phyloP scores from a whole-genome alignment of 2,888 invertebrate genomes.

The Doris montereyensis region DNA sequence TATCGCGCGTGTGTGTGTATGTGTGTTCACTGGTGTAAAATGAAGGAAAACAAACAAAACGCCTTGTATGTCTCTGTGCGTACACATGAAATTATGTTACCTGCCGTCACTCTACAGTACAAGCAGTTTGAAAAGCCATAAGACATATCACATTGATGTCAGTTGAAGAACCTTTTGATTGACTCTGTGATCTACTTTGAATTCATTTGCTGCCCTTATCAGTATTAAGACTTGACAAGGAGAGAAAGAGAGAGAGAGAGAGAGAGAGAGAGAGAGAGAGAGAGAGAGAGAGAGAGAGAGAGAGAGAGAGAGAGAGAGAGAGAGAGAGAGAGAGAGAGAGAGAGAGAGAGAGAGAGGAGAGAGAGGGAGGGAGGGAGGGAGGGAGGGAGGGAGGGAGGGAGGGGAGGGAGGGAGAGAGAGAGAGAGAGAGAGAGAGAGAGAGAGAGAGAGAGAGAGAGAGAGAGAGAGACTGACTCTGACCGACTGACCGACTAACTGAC shows the following conservation, averaged over 20 bases:
- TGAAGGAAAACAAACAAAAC: too few species aligned
- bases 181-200: too few species aligned
- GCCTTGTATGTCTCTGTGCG: too few species aligned
- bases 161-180: too few species aligned
- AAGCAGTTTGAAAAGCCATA: too few species aligned
- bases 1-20: too few species aligned
- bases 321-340: not conserved
- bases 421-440: not conserved
- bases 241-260: not conserved
- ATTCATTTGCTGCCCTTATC: too few species aligned
- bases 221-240: not conserved
- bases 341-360: not conserved
- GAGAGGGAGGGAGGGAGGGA: not conserved
- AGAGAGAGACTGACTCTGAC: slow-evolving; percentile 4
- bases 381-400: not conserved
- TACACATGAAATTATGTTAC: too few species aligned
- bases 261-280: not conserved
- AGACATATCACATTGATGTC: too few species aligned
- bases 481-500: too few species aligned
- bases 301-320: not conserved
- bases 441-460: not conserved
- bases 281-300: not conserved
- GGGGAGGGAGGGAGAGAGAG: not conserved
- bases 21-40: too few species aligned
- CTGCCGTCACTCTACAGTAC: too few species aligned